Evolutionary conservation across 2,113 vertebrate species (phyloP), one percentile per base, ranked within the genome.

Genomic region (Empidonax alnorum): DNA sequence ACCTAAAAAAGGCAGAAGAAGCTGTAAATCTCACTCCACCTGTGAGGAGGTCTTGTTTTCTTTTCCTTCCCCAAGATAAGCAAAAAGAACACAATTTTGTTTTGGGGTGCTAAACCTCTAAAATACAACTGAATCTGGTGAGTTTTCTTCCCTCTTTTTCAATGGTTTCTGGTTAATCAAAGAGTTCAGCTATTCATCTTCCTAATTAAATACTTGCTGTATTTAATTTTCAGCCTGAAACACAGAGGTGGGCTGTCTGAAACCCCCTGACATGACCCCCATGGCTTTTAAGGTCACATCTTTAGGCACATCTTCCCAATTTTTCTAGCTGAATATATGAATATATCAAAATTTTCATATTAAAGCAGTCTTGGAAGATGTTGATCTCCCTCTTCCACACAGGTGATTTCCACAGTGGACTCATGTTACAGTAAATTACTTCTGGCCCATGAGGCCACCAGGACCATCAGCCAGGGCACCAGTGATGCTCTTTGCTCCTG

Each of bases 391-490:
- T 7, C 24, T 56, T 77, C 46, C 15, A 23, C 19, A 20, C 2
- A 22, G 28, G 10, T 66, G 39, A 87, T 63, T 69, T 62, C 74
- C 71, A 84, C 3, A 66, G 46, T 12, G 47, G 46, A 79, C 18
- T 81, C 13, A 14, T 0, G 4, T 20, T 41, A 42, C 13, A 71
- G 25, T 27, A 39, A 63, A 91, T 71, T 27, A 62, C n/a, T 86
- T 80, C 30, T 39, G 15, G 49, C 27, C 68, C 4, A 0, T 3
- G 18, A 31, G 3, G 1, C 23, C 4, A 2, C 23, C n/a, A 31
- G 23, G 9, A 24, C 31, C 33, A 75, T 16, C 37, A 62, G 44
- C 39, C 66, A 79, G 49, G 30, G 35, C 39, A 82, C 46, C 3
- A 0, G 17, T 1, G 55, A 84, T 47, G 35, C 28, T 88, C 65